These are phyloP conservation scores for Hyaena hyaena DNA, from an alignment of 2,113 vertebrate genomes.

Conservation along the genomic window DNA sequence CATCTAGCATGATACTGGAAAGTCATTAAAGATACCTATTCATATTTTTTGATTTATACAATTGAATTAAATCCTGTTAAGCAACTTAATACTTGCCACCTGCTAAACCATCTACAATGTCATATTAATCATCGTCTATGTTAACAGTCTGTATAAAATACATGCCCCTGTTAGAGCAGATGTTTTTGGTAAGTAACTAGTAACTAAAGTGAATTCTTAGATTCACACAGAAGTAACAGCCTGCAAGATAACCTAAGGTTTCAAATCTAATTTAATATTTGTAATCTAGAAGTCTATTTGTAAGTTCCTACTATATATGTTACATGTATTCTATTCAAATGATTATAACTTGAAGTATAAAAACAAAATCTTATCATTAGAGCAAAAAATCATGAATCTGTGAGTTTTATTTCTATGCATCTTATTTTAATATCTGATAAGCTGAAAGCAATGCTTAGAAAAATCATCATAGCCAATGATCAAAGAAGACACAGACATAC, in stretches of 20 bases:
- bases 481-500: neutral
- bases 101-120: slow-evolving; percentile 51
- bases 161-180: neutral
- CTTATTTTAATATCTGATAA: neutral
- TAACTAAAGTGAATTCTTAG: slow-evolving; percentile 15
- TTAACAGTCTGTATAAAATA: slow-evolving; percentile 35
- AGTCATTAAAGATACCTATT: slow-evolving; percentile 18
- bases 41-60: neutral
- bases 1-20: slow-evolving; percentile 19
- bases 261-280: neutral
- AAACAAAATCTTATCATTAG: neutral
- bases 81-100: slow-evolving; percentile 56
- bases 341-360: neutral
- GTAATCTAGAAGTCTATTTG: neutral
- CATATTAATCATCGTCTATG: slow-evolving; percentile 46
- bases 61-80: slow-evolving; percentile 28
- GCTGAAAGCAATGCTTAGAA: neutral
- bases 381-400: neutral
- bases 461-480: neutral
- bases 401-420: neutral
- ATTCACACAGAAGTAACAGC: neutral
- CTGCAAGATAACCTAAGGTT: neutral
- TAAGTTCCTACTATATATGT: neutral
- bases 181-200: neutral
- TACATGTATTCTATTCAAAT: neutral